These are phyloP conservation scores for Puffinus mauretanicus DNA, from an alignment of 2,113 vertebrate genomes.

Conservation along the genomic window DNA sequence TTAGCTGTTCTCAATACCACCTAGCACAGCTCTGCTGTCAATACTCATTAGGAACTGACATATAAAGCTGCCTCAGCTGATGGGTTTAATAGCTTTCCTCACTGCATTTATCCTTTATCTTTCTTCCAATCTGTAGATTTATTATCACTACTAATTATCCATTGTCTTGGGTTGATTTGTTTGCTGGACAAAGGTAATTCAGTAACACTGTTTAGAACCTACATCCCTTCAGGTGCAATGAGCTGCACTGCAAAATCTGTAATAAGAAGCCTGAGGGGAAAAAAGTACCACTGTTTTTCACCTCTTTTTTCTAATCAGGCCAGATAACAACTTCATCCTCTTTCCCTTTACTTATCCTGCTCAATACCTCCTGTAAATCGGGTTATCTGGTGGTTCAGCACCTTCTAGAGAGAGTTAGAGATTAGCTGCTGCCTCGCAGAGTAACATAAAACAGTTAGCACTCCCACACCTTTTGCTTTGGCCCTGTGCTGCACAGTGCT, in stretches of 20 bases:
- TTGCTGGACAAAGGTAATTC: conserved; percentile 16
- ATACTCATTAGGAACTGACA: conserved; percentile 1
- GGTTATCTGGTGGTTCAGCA: neutral
- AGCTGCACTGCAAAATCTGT: neutral
- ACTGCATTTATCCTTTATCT: conserved; percentile 2
- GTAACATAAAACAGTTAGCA: neutral
- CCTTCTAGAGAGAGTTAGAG: neutral
- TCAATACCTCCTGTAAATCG: neutral
- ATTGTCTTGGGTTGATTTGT: neutral
- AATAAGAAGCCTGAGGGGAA: neutral
- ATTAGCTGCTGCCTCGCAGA: neutral
- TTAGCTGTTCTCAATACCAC: neutral
- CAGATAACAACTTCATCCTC: conserved; percentile 20
- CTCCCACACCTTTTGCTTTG: neutral
- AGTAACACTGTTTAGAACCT: neutral
- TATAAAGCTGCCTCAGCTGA: conserved; percentile 21
- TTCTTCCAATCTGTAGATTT: conserved; percentile 19
- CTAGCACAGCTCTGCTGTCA: neutral
- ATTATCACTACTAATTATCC: conserved; percentile 39
- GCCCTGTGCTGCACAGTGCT: neutral
- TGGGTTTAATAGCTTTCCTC: conserved; percentile 37
- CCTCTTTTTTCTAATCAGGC: neutral
- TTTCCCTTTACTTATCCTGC: neutral
- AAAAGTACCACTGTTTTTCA: neutral
- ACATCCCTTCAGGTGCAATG: neutral